phyloP scores from a whole-genome alignment of 2,797 vertebrate species.

The Triplophysa bombifrons region DNA sequence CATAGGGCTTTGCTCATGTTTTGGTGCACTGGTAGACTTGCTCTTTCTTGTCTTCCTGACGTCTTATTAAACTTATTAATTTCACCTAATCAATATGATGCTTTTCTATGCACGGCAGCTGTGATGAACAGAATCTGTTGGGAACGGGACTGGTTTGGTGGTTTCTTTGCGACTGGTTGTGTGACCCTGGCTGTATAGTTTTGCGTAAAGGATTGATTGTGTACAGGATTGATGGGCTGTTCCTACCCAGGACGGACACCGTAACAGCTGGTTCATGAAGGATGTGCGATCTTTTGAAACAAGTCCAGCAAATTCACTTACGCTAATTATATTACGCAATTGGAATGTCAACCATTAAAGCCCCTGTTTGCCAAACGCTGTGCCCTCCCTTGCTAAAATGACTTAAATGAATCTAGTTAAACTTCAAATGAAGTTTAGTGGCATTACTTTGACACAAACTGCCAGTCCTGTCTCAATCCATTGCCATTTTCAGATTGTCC shows the following conservation, averaged over 20 bases:
- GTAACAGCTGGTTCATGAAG: constrained; percentile 10
- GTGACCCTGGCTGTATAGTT: constrained; percentile 18
- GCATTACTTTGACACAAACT: constrained; percentile 12
- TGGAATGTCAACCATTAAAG: constrained; percentile 31
- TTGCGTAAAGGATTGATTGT: constrained; percentile 13
- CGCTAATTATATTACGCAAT: constrained; percentile 52
- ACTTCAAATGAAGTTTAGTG: constrained; percentile 17
- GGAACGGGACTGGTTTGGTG: not conserved
- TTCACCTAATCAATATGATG: not conserved
- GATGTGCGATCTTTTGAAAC: constrained; percentile 4
- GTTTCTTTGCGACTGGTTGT: not conserved
- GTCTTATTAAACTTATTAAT: not conserved
- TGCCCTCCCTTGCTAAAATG: constrained; percentile 31
- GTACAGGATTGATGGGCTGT: constrained; percentile 31
- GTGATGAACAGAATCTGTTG: not conserved
- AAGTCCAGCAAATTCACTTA: constrained; percentile 50
- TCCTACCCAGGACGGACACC: constrained; percentile 24
- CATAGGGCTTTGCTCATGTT: too few species aligned
- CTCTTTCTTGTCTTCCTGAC: not conserved
- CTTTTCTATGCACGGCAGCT: constrained; percentile 3
- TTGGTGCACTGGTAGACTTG: too few species aligned
- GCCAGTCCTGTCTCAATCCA: constrained; percentile 5
- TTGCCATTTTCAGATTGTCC: constrained; percentile 4
- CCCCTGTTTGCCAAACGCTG: not conserved
- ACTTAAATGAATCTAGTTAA: constrained; percentile 53